Conservation (phyloP, 2,113 vertebrate species). For the Sinocyclocheilus anophthalmus region DNA sequence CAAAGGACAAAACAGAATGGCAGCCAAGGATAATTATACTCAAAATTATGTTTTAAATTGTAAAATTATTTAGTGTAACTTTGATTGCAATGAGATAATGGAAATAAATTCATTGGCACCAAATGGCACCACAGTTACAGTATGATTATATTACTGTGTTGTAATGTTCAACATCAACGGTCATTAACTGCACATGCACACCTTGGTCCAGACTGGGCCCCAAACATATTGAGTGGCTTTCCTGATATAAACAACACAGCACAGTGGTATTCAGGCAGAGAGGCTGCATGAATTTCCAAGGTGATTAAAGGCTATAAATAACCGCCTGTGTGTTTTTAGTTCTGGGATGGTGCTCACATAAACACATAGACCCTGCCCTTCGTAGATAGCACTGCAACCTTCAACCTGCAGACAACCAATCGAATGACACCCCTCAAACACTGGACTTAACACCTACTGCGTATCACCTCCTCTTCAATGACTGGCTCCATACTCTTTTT, state of each 20-base stretch:
- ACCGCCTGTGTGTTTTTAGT: constrained; percentile 61
- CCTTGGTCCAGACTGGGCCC: background rate
- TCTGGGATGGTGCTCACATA: constrained; percentile 29
- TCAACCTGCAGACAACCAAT: constrained; percentile 63
- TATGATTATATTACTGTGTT: background rate
- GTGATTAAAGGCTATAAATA: constrained; percentile 80
- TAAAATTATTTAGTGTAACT: background rate
- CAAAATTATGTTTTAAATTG: background rate
- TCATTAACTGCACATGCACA: background rate
- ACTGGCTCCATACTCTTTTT: constrained; percentile 30
- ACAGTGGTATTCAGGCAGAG: constrained; percentile 72
- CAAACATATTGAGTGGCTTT: constrained; percentile 22
- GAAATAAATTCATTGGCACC: too few relatives aligned
- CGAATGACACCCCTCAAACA: constrained; percentile 68
- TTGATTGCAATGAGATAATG: too few relatives aligned
- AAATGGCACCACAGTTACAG: too few relatives aligned
- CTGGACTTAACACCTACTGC: constrained; percentile 64
- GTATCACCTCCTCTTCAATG: constrained; percentile 59
- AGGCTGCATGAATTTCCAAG: constrained; percentile 75
- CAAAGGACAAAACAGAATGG: too few relatives aligned
- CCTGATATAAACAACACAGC: constrained; percentile 72
- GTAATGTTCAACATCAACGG: background rate
- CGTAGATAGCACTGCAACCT: constrained; percentile 57
- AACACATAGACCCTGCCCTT: constrained; percentile 53
- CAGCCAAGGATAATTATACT: background rate